Evolutionary conservation across 1,140 invertebrate genomes (phyloP).

Genomic region (Brachionus sp.): DNA sequence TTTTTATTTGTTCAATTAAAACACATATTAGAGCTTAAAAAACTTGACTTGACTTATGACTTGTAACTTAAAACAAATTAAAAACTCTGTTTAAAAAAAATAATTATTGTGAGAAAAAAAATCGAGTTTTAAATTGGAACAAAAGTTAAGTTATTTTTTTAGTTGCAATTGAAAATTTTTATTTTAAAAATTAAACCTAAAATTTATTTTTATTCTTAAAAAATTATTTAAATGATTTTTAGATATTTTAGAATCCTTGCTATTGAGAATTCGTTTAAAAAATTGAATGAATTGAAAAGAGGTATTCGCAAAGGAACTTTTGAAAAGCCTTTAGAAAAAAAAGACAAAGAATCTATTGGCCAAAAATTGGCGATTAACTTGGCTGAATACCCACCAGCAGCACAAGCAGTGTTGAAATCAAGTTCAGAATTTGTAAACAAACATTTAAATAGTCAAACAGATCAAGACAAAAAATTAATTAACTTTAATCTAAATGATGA

Average conservation of each 20-base stretch:
- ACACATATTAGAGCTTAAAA: too few relatives aligned
- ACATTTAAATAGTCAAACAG: neutral
- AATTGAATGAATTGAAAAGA: neutral
- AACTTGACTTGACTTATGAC: too few relatives aligned
- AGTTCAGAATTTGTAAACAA: neutral
- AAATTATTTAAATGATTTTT: slow-evolving; percentile 19
- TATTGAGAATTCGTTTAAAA: neutral
- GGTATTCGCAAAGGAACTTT: neutral
- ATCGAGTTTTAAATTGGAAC: neutral
- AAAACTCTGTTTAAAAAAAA: too few relatives aligned
- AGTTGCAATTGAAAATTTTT: neutral
- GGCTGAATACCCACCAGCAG: neutral
- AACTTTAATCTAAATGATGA: neutral
- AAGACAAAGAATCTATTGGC: neutral
- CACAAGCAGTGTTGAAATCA: neutral
- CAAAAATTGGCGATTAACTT: neutral
- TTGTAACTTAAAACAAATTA: too few relatives aligned
- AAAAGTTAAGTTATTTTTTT: neutral
- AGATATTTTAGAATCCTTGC: neutral
- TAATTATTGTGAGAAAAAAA: too few relatives aligned
- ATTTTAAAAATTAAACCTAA: neutral
- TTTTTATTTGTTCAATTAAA: too few relatives aligned
- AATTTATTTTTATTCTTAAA: neutral
- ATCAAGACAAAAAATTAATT: neutral
- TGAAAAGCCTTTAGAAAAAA: neutral